A percentile compares a stretch with the other conserved stretches of the same genome.
Evolutionary conservation across 2,888 invertebrate genomes (phyloP).

Genomic region (Drosophila hamatofila): DNA sequence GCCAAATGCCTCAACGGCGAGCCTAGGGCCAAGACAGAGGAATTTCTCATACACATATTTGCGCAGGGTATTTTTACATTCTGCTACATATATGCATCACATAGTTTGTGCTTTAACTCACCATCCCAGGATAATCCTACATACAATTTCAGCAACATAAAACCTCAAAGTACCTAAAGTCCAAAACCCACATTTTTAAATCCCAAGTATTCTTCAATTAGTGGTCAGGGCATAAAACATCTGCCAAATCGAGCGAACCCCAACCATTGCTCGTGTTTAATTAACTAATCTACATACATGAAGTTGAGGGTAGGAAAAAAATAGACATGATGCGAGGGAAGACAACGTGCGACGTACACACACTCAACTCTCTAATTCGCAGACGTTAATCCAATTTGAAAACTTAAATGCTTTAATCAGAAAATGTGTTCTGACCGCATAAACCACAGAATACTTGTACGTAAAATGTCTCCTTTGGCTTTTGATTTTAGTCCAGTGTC

Average conservation of each 20-base stretch:
- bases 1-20: too few relatives aligned
- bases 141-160: constrained; percentile 14
- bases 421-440: constrained; percentile 63
- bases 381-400: constrained; percentile 63
- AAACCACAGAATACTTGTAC: constrained; percentile 46
- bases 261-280: constrained; percentile 57
- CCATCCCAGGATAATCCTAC: constrained; percentile 3
- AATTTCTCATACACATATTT: constrained; percentile 17
- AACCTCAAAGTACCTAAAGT: constrained; percentile 40
- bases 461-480: constrained; percentile 22
- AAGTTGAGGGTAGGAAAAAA: not conserved
- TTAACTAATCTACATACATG: constrained; percentile 51
- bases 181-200: constrained; percentile 45
- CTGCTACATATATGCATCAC: constrained; percentile 1
- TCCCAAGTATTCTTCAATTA: constrained; percentile 48
- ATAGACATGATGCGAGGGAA: not conserved
- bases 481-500: constrained; percentile 38
- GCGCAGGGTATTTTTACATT: not conserved
- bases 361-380: constrained; percentile 11
- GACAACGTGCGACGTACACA: not conserved
- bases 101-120: not conserved
- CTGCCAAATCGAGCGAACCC: constrained; percentile 8
- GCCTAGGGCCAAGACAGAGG: not conserved
- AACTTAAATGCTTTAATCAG: constrained; percentile 53
- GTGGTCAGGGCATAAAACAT: constrained; percentile 38